These are phyloP conservation scores for Nylanderia fulva DNA, from an alignment of 1,140 invertebrate genomes.

Conservation along the genomic window DNA sequence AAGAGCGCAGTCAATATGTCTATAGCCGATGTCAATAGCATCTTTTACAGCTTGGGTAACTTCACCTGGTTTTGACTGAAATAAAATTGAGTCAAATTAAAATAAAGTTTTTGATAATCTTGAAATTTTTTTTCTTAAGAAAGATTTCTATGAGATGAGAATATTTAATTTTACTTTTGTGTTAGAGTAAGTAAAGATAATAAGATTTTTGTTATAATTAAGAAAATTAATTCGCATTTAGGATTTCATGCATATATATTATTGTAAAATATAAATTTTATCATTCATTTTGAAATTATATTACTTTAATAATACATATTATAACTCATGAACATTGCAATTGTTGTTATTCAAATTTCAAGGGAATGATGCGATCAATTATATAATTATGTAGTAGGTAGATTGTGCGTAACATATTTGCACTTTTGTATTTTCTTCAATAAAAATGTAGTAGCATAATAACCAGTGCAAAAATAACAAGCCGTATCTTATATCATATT, in stretches of 20 bases:
- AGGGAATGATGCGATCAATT: neutral
- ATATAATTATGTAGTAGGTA: too few relatives aligned
- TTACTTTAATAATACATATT: neutral
- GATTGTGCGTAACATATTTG: neutral
- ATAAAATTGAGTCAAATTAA: constrained; percentile 17
- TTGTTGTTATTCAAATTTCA: neutral
- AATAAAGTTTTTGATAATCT: neutral
- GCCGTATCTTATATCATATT: neutral
- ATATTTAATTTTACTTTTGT: neutral
- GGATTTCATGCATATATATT: neutral
- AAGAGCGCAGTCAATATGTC: constrained; percentile 90
- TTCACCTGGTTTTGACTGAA: constrained; percentile 85
- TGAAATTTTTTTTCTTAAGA: neutral
- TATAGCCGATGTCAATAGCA: constrained; percentile 90
- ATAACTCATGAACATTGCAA: too few relatives aligned
- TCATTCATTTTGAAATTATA: neutral
- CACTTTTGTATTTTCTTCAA: neutral
- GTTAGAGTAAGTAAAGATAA: neutral
- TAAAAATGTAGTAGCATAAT: neutral
- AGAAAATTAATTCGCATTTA: neutral
- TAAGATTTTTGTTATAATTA: constrained; percentile 9
- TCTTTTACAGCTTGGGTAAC: constrained; percentile 88
- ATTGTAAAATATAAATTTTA: neutral
- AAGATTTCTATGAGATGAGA: neutral
- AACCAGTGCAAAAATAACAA: neutral